These are phyloP conservation scores for Pomphorhynchus laevis DNA, from an alignment of 1,140 invertebrate species.

Conservation along the genomic window DNA sequence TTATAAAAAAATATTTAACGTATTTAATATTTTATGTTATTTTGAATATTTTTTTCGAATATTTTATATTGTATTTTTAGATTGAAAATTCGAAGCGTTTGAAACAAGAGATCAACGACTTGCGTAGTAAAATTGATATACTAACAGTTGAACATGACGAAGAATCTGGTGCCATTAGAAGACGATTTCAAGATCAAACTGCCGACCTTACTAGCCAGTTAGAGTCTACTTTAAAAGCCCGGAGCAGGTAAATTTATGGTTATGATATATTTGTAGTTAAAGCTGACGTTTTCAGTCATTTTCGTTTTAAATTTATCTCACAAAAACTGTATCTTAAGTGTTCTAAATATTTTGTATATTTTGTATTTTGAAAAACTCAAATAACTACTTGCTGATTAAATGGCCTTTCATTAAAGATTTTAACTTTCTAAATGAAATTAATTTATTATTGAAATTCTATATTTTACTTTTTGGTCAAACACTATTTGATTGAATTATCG, in stretches of 20 bases:
- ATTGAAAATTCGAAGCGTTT: conserved; percentile 3
- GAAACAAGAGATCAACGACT: conserved; percentile 6
- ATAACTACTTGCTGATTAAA: too few relatives aligned
- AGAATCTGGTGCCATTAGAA: not conserved
- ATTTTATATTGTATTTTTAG: too few relatives aligned
- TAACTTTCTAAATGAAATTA: too few relatives aligned
- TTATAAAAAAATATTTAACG: too few relatives aligned
- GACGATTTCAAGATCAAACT: conserved; percentile 5
- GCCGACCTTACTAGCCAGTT: conserved; percentile 6
- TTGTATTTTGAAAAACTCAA: too few relatives aligned
- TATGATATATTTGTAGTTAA: not conserved
- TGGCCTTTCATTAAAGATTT: too few relatives aligned
- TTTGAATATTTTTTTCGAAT: too few relatives aligned
- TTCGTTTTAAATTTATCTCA: not conserved
- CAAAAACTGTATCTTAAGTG: not conserved
- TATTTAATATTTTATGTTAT: too few relatives aligned
- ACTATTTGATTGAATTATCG: too few relatives aligned
- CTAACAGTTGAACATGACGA: conserved; percentile 5
- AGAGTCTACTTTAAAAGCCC: conserved; percentile 1
- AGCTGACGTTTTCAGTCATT: not conserved
- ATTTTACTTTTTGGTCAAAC: too few relatives aligned
- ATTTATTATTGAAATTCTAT: too few relatives aligned
- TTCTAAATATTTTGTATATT: too few relatives aligned
- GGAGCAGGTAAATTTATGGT: not conserved
- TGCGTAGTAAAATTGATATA: conserved; percentile 3